Percentiles rank a stretch among this genome's conserved stretches.
Evolutionary conservation across 2,797 vertebrate species (phyloP).

Genomic region (Rousettus madagascariensis): DNA sequence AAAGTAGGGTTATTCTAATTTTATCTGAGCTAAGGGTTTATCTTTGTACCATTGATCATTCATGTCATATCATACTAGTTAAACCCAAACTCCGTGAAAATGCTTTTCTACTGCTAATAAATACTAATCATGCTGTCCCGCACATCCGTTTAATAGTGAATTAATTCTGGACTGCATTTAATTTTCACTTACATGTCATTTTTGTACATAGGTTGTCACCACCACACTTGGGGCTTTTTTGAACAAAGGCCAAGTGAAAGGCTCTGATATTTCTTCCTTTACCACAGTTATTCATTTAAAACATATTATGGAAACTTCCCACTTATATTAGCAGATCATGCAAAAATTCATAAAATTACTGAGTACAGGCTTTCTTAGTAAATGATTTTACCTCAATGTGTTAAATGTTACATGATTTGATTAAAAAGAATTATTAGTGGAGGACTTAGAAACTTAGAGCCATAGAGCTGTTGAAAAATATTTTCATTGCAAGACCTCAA

Average conservation of each 20-base stretch:
- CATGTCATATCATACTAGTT: not conserved
- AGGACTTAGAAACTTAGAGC: not conserved
- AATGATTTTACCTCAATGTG: not conserved
- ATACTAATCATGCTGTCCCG: accelerated
- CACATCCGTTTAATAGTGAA: not conserved
- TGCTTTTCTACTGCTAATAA: not conserved
- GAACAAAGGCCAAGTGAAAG: not conserved
- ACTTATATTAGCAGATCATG: not conserved
- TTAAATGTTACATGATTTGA: slow-evolving; percentile 29
- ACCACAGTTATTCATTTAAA: not conserved
- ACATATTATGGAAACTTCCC: not conserved
- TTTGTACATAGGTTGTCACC: not conserved
- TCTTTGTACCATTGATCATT: not conserved
- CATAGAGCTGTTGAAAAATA: not conserved
- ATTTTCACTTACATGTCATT: not conserved
- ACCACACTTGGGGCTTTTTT: not conserved
- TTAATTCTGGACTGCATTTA: accelerated
- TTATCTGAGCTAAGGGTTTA: not conserved
- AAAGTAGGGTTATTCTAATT: not conserved
- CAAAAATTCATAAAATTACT: not conserved
- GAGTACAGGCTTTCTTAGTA: not conserved
- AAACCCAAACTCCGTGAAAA: not conserved
- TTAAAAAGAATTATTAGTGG: slow-evolving; percentile 21
- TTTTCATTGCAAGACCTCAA: not conserved
- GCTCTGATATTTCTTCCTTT: not conserved